Conservation (phyloP, 2,888 invertebrate species). For the Notodonta dromedarius region DNA sequence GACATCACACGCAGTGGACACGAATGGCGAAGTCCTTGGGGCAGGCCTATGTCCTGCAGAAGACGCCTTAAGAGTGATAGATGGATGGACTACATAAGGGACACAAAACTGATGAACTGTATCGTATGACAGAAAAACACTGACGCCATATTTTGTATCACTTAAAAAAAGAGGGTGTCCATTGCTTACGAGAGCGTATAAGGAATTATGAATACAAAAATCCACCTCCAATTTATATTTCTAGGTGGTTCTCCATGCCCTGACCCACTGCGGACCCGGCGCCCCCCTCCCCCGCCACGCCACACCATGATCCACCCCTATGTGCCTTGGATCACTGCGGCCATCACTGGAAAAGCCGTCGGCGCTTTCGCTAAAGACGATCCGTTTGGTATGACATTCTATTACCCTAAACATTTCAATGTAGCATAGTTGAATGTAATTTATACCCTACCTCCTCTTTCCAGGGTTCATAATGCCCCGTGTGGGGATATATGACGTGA, state of each 20-base stretch:
- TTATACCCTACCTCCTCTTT: background rate
- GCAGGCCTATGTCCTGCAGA: too few species aligned
- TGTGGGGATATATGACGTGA: slow-evolving; percentile 41
- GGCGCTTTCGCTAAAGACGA: slow-evolving; percentile 66
- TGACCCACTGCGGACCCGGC: slow-evolving; percentile 60
- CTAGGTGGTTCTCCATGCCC: slow-evolving; percentile 65
- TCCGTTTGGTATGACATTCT: slow-evolving; percentile 63
- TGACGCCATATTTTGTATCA: too few species aligned
- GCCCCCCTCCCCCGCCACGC: slow-evolving; percentile 54
- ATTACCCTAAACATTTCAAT: background rate
- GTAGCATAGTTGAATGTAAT: background rate
- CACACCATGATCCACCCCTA: slow-evolving; percentile 67
- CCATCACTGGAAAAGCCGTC: slow-evolving; percentile 65
- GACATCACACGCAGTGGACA: too few species aligned
- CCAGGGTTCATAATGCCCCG: slow-evolving; percentile 67
- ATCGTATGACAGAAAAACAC: too few species aligned
- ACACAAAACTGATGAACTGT: too few species aligned
- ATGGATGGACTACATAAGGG: too few species aligned
- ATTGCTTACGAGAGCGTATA: too few species aligned
- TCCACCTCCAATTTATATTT: background rate
- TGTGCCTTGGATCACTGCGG: slow-evolving; percentile 73
- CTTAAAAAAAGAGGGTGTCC: too few species aligned
- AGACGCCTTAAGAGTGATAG: too few species aligned
- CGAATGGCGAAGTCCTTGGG: too few species aligned
- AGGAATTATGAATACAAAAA: background rate